Percentiles rank a stretch among this genome's conserved stretches.
These are phyloP conservation scores for Acrobasis suavella DNA, from an alignment of 2,888 invertebrate species.

Conservation along the genomic window DNA sequence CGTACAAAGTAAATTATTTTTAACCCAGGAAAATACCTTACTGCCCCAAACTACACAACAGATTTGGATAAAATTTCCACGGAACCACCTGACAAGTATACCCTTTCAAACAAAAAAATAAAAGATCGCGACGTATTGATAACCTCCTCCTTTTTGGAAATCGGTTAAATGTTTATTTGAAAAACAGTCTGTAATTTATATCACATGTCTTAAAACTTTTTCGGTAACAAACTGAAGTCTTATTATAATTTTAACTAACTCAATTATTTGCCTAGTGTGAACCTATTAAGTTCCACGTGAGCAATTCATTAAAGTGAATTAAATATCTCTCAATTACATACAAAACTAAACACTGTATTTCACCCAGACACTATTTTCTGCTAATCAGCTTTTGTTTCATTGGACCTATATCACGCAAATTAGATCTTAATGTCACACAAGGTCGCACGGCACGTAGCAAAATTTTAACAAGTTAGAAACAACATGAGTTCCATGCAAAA, in stretches of 20 bases:
- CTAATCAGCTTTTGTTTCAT: slow-evolving; percentile 1
- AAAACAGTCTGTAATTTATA: no score
- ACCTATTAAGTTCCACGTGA: background rate
- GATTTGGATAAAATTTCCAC: no score
- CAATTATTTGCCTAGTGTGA: background rate
- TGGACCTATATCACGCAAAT: slow-evolving; percentile 5
- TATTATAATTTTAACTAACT: background rate
- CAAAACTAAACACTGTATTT: background rate
- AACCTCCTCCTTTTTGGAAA: no score
- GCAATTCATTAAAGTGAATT: background rate
- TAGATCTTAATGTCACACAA: background rate
- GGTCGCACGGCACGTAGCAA: slow-evolving; percentile 4
- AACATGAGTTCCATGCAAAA: slow-evolving; percentile 1
- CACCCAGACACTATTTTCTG: background rate
- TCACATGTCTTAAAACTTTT: no score
- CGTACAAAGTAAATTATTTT: no score
- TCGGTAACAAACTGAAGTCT: no score
- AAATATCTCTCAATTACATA: background rate
- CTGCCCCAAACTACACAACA: no score
- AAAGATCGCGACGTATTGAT: no score
- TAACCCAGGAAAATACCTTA: no score
- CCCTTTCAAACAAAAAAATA: no score
- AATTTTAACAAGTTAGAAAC: slow-evolving; percentile 13
- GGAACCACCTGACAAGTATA: no score
- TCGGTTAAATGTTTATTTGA: no score